Evolutionary conservation across 1,140 invertebrate genomes (phyloP), one percentile per base, ranked within the genome.

Genomic region (Amphibalanus amphitrite): DNA sequence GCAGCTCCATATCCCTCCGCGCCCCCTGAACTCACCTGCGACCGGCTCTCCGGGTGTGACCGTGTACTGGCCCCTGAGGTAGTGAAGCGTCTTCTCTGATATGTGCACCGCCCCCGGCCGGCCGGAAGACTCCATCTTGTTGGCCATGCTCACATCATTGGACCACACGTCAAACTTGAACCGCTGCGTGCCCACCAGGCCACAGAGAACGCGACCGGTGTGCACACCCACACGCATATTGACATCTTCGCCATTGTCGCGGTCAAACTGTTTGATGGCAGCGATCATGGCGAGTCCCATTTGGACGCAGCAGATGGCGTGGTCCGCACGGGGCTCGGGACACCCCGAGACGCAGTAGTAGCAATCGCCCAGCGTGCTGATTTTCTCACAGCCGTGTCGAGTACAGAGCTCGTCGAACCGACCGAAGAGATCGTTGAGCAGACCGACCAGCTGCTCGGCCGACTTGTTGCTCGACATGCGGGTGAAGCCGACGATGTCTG

Each of bases 401-500:
- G 76, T 79, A 75, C 85, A 97, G 1, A 97, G 82, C 65, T 81
- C 78, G 78, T 98, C 95, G 81, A 98, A 98, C 71, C 95, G 84
- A 77, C 96, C 95, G 82, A 98, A 98, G 30, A 98, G 81, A 82
- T 97, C 93, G 80, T 97, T 97, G 1, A 98, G 83, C 73, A 97
- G 90, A 74, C 88, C 87, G 3, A 93, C 91, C 47, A 93, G 80
- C 80, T 93, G 88, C 76, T 91, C 92, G 70, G 94, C 87, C 81
- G 87, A 88, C 83, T 98, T 98, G 74, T 94, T 97, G 67, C 93
- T 95, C 69, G 92, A 93, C 95, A 98, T 98, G 77, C 88, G 90
- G 0, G 95, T 98, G 79, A 98, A 98, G 8, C 95, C 95, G 28
- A 97, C 94, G 78, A 98, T 97, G 79, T 98, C 95, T 38, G 95